Evolutionary conservation across 2,888 invertebrate genomes (phyloP).

Genomic region (Chrysolina americana): DNA sequence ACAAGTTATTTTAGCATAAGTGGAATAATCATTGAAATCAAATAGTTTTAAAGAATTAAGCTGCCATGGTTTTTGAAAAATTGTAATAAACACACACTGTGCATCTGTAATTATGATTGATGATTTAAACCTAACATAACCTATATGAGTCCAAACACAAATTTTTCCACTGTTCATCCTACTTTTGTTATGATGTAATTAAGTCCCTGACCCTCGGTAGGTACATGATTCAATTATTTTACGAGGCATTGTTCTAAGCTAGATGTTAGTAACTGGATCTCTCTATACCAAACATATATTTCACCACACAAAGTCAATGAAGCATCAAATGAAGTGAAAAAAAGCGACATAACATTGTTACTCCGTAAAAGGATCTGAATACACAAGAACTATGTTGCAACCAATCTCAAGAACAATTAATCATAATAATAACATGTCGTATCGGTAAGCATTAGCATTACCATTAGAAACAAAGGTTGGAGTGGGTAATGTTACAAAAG

Average conservation of each 20-base stretch:
- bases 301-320: conserved; percentile 20
- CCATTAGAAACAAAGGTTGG: conserved; percentile 42
- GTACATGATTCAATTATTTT: background rate
- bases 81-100: too few species aligned
- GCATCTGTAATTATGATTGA: too few species aligned
- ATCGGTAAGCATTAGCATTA: conserved; percentile 38
- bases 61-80: too few species aligned
- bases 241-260: background rate
- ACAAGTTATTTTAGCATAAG: too few species aligned
- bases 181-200: background rate
- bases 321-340: background rate
- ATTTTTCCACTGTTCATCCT: background rate
- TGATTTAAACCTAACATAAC: too few species aligned
- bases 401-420: conserved; percentile 38
- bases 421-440: conserved; percentile 44
- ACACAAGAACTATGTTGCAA: conserved; percentile 36
- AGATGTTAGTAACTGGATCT: background rate
- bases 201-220: background rate
- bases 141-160: too few species aligned
- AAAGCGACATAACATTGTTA: conserved; percentile 35
- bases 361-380: conserved; percentile 38
- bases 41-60: too few species aligned
- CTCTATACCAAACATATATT: conserved; percentile 26
- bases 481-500: conserved; percentile 41
- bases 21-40: too few species aligned